Percentiles rank a stretch among this genome's conserved stretches.
Evolutionary conservation across 2,797 vertebrate species (phyloP).

Genomic region (Poecile montanus): DNA sequence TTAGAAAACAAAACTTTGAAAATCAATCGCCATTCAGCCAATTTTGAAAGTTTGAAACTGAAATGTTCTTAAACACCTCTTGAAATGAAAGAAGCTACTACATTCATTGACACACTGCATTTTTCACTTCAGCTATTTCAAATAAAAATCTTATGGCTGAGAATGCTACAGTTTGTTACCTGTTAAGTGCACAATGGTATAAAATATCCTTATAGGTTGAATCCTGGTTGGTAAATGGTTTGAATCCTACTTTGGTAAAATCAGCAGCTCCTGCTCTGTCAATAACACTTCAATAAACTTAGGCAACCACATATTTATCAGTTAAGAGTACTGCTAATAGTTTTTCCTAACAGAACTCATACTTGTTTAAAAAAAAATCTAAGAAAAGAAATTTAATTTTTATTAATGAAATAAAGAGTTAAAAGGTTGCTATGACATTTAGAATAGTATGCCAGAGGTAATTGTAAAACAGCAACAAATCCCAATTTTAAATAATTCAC

Average conservation of each 20-base stretch:
- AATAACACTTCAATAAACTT: neutral
- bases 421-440: slow-evolving; percentile 15
- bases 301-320: neutral
- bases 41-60: too few species aligned
- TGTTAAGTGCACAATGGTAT: neutral
- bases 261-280: neutral
- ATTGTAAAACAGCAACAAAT: slow-evolving; percentile 21
- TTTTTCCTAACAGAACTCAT: neutral
- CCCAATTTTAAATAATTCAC: slow-evolving; percentile 26
- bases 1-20: neutral
- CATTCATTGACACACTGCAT: neutral
- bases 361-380: neutral
- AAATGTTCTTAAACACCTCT: neutral
- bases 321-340: neutral
- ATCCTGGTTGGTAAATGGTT: neutral
- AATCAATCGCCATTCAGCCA: neutral
- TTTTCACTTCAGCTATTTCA: neutral
- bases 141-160: neutral
- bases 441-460: slow-evolving; percentile 8
- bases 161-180: neutral
- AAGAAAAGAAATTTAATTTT: neutral
- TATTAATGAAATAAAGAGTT: slow-evolving; percentile 56
- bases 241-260: neutral
- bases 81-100: neutral
- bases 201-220: neutral